These are phyloP conservation scores for Bugula neritina DNA, from an alignment of 2,888 invertebrate genomes.

Conservation along the genomic window DNA sequence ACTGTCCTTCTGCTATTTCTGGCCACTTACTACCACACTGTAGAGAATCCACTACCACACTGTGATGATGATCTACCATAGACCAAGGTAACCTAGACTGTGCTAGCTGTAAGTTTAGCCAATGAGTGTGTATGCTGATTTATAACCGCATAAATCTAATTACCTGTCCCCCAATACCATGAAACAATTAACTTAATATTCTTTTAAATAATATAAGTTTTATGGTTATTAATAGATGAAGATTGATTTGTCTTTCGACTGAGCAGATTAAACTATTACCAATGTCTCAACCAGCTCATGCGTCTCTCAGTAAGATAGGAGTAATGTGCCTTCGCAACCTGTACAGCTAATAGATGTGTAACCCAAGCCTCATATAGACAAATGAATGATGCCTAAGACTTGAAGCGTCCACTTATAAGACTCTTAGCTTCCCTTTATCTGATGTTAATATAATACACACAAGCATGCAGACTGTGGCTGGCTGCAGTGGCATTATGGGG, in stretches of 20 bases:
- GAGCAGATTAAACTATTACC: neutral
- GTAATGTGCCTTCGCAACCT: neutral
- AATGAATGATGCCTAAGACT: conserved; percentile 24
- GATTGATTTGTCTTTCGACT: neutral
- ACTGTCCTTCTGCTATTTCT: no score
- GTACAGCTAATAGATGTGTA: neutral
- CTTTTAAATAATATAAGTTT: neutral
- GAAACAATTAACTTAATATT: conserved; percentile 21
- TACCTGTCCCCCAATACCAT: neutral
- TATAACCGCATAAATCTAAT: no score
- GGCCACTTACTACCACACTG: no score
- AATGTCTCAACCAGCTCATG: neutral
- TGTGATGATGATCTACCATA: no score
- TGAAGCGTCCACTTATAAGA: neutral
- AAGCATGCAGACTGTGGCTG: no score
- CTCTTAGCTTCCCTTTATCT: conserved; percentile 19
- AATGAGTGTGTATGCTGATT: no score
- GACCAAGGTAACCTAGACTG: no score
- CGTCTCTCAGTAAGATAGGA: neutral
- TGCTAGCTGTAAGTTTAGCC: no score
- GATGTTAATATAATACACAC: conserved; percentile 15
- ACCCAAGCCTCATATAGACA: conserved; percentile 10
- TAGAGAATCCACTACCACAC: no score
- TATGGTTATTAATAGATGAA: conserved; percentile 26
- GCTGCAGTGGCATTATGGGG: no score